Evolutionary conservation across 2,113 vertebrate genomes (phyloP), one percentile per base, ranked within the genome.

Genomic region (Mus pahari): DNA sequence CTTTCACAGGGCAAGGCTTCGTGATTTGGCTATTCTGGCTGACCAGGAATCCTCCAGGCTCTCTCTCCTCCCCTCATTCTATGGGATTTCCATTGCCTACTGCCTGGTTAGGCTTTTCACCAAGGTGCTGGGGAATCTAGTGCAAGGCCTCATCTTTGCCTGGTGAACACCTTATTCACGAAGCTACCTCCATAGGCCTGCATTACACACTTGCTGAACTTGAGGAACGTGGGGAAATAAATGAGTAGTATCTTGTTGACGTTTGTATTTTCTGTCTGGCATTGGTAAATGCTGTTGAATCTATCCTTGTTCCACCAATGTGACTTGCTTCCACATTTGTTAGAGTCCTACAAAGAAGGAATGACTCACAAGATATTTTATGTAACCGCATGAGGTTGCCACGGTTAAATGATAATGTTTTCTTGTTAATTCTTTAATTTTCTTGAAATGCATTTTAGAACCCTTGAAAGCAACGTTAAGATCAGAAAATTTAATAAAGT

Each of bases 181-280:
- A 86, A 50, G 31, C 19, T n/a, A 66, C 26, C 28, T 36, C 11
- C 11, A 1, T 31, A n/a, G 10, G 45, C 64, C 8, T 86, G 28
- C 1, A 50, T 5, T 22, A 50, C 24, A 4, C 70, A 48, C 7
- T 92, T 90, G 33, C 50, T 50, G 53, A 84, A 64, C 3, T 77
- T 93, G 4, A 6, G 79, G 62, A 92, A 78, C 4, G 55, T 86
- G 78, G 1, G 2, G 4, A 24, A 48, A 84, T 73, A 24, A 48
- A 84, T 73, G 33, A 1, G 48, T 82, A n/a, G 5, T 1, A 58
- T 7, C 45, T 86, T 2, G 24, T 86, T 89, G 10, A 71, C 50
- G 89, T 96, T 96, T 96, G 6, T 82, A 53, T 89, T 92, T 26
- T 83, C 10, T 91, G 2, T 74, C 48, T 50, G 39, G 17, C 77